Evolutionary conservation across 2,888 invertebrate genomes (phyloP).

Genomic region (Conchocele bisecta): DNA sequence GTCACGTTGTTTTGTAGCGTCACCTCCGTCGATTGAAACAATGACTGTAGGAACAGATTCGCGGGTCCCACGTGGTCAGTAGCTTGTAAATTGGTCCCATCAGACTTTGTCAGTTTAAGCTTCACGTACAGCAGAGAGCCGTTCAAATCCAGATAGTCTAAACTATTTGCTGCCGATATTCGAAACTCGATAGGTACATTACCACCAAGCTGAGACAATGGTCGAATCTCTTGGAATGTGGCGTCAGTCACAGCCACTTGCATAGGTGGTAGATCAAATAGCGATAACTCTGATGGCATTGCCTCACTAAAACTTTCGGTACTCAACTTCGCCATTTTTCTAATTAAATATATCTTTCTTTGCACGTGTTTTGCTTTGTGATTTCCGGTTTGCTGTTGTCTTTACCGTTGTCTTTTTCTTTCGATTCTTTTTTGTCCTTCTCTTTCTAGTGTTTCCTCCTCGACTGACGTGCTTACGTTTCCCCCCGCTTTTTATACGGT

Average conservation of each 20-base stretch:
- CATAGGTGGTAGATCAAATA: not conserved
- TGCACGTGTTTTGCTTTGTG: too few relatives aligned
- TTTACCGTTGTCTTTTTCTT: too few relatives aligned
- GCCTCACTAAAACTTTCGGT: not conserved
- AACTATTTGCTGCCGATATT: not conserved
- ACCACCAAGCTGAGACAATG: not conserved
- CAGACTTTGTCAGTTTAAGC: not conserved
- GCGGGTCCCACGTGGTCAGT: conserved; percentile 1
- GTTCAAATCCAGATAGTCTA: not conserved
- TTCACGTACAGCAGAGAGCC: not conserved
- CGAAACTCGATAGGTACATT: conserved; percentile 2
- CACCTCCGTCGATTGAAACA: not conserved
- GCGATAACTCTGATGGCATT: not conserved
- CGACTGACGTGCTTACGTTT: too few relatives aligned
- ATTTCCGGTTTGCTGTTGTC: too few relatives aligned
- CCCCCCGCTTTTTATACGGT: too few relatives aligned
- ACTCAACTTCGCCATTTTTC: not conserved
- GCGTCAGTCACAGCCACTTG: not conserved
- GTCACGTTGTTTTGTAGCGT: not conserved
- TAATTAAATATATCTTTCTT: too few relatives aligned
- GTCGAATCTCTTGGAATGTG: conserved; percentile 7
- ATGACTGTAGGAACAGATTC: not conserved
- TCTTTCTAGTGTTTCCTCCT: too few relatives aligned
- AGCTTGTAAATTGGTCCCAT: not conserved
- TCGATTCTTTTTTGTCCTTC: too few relatives aligned